Evolutionary conservation across 1,140 invertebrate genomes (phyloP).

Genomic region (Episyrphus balteatus): DNA sequence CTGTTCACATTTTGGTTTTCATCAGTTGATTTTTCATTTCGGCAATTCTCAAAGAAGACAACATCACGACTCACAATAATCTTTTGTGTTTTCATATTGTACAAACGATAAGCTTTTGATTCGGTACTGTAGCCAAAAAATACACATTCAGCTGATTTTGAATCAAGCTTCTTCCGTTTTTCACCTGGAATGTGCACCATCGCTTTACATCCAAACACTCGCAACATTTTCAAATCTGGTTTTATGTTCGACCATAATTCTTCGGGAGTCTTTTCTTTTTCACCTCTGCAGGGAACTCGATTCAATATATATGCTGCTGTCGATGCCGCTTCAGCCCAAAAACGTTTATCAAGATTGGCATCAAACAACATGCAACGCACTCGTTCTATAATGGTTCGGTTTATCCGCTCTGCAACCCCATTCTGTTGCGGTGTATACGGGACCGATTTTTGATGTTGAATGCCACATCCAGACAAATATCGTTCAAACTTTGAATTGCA

Average conservation of each 20-base stretch:
- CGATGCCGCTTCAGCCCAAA: slow-evolving; percentile 38
- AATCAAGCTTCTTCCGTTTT: slow-evolving; percentile 18
- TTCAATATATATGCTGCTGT: slow-evolving; percentile 38
- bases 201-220: slow-evolving; percentile 35
- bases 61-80: too few species aligned
- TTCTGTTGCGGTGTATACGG: slow-evolving; percentile 26
- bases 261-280: slow-evolving; percentile 16
- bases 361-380: slow-evolving; percentile 27
- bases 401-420: slow-evolving; percentile 21
- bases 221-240: slow-evolving; percentile 15
- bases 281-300: slow-evolving; percentile 16
- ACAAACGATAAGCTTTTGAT: slow-evolving; percentile 10
- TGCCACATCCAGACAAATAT: slow-evolving; percentile 1
- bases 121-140: slow-evolving; percentile 32
- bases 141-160: slow-evolving; percentile 18
- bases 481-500: slow-evolving; percentile 6
- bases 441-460: slow-evolving; percentile 14
- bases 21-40: too few species aligned
- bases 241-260: slow-evolving; percentile 17
- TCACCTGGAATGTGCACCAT: slow-evolving; percentile 29
- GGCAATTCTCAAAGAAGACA: too few species aligned
- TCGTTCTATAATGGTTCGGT: slow-evolving; percentile 19
- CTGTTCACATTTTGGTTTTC: too few species aligned
- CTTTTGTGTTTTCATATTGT: too few species aligned
- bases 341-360: slow-evolving; percentile 22